Base-by-base conservation (phyloP, 1,140 invertebrate species). In the Nautilus pompilius region DNA sequence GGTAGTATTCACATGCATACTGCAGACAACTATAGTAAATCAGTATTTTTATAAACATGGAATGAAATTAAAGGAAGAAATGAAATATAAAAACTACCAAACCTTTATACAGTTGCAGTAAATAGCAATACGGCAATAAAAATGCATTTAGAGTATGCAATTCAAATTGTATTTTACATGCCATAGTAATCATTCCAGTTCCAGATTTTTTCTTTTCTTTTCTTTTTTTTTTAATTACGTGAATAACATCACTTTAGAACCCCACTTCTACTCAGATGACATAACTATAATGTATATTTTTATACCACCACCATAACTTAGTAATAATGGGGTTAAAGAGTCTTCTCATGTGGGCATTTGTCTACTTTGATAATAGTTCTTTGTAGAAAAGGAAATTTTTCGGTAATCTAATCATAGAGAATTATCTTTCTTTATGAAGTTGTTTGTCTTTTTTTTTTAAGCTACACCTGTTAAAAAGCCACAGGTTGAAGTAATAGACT, bases 381-480 rank as follows among this genome's bases (percentile, higher is more conserved):
- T 41, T 41, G 13, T 41, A 15, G 36, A 41, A 41, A 41, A 15
- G 13, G 13, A 15, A 41, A 15, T 41, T 41, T 41, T 41, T 1
- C n/a, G n/a, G n/a, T n/a, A n/a, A 41, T 41, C n/a, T n/a, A 41
- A 41, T 41, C n/a, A 15, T 41, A 13, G 13, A n/a, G n/a, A 41
- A n/a, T 41, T 41, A 57, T 28, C 20, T 60, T 22, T 45, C 30
- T 5, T 8, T 26, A 46, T 20, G 26, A 22, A 17, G 24, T 17
- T 66, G 24, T 54, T n/a, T 60, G 67, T 62, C 71, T 33, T 57
- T 51, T 30, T 59, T 66, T 64, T 56, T 5, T 53, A 66, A 59
- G 63, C 34, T 24, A 15, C 67, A 15, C 65, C 70, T 51, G 66
- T 68, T 24, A 66, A 71, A 62, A 72, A 75, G 54, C 63, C 67